Base-by-base conservation (phyloP, 1,140 invertebrate species). In the Zaprionus lachaisei region DNA sequence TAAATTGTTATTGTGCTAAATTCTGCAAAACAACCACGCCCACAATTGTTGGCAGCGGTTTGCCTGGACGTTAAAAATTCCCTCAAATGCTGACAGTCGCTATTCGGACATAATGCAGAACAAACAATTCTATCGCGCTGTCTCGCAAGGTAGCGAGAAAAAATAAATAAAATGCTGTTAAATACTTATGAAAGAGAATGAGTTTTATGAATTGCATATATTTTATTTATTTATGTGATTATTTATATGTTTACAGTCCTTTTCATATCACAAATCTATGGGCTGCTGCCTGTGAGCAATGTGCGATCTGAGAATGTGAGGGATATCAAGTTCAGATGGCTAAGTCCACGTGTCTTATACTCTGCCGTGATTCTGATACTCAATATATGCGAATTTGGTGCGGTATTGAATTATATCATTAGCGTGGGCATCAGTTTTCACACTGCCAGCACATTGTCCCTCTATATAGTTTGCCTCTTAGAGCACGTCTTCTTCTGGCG, bases 401-500 rank as follows among this genome's bases (percentile, higher is more conserved):
- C 81, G 6, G 82, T 92, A 15, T 31, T 91, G 5, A 72, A 84
- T 56, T 77, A 77, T 66, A 61, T 92, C 5, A 38, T 37, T 37
- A 63, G 73, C 1, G 72, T 74, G 37, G 80, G 84, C 22, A 55
- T 92, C 12, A 90, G 51, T 57, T 92, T 92, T 60, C 87, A 92
- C 24, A 84, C 70, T 6, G 86, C 87, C 22, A 92, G 91, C 63
- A 73, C 84, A 1, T 31, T 92, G 37, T 79, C 91, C 0, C 62
- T 92, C 14, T 92, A 84, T 57, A 66, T 86, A 22, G 87, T 92
- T 7, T 92, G 91, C 14, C 34, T 92, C 12, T 20, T 92, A 72
- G 91, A 92, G 67, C 91, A 92, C 49, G 9, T 92, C 5, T 89
- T 80, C 71, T 92, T 92, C 56, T 92, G 90, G 86, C 57, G 79